These are phyloP conservation scores for Antrozous pallidus DNA, from an alignment of 2,797 vertebrate genomes.

Conservation along the genomic window DNA sequence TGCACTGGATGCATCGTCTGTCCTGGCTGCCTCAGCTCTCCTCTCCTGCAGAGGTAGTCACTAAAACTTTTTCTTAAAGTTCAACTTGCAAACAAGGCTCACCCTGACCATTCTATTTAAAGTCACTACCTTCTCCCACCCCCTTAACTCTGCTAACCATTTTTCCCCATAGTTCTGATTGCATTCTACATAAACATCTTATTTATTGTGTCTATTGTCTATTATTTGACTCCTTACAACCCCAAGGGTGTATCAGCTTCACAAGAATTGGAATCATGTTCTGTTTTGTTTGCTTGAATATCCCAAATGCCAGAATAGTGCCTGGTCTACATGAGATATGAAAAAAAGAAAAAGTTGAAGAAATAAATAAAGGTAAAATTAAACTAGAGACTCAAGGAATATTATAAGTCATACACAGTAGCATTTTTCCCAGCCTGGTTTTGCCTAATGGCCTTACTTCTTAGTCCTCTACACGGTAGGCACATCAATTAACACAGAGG, in stretches of 20 bases:
- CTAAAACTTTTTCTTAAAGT: neutral
- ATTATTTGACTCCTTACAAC: neutral
- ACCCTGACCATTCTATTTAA: neutral
- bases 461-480: neutral
- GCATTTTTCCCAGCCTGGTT: neutral
- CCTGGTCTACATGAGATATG: neutral
- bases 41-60: neutral
- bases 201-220: neutral
- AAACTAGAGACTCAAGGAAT: neutral
- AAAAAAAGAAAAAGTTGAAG: neutral
- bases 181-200: neutral
- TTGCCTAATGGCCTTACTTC: neutral
- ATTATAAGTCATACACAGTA: accelerated
- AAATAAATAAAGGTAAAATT: neutral
- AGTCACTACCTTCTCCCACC: neutral
- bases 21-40: neutral
- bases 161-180: neutral
- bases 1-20: neutral
- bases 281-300: neutral
- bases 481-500: neutral
- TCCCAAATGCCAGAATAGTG: neutral
- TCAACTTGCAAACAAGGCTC: neutral
- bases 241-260: neutral
- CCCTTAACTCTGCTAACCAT: neutral
- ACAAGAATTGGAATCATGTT: neutral